phyloP scores from a whole-genome alignment of 2,888 invertebrate species.

The Agapetus fuscipes region DNA sequence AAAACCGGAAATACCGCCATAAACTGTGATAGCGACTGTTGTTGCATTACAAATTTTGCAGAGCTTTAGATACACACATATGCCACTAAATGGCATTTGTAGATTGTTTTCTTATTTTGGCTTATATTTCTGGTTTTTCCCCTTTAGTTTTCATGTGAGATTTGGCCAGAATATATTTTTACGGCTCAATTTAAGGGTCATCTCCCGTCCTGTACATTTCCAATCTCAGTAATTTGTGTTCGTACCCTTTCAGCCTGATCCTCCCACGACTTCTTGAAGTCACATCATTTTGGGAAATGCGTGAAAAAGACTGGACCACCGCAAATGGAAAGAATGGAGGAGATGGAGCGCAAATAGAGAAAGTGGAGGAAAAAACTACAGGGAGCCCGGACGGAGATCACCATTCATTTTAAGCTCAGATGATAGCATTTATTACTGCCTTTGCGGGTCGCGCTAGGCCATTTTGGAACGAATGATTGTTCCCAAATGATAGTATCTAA shows the following conservation, averaged over 20 bases:
- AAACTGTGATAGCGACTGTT: no score
- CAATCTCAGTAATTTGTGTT: conserved; percentile 17
- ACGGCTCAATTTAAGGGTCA: no score
- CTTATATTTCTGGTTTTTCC: no score
- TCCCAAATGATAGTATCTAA: no score
- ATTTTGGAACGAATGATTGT: conserved; percentile 5
- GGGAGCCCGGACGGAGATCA: conserved; percentile 17
- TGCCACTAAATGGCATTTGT: no score
- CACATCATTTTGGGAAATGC: neutral
- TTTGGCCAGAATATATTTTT: no score
- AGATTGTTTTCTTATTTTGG: no score
- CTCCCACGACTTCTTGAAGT: neutral
- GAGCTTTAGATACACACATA: no score
- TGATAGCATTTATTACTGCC: conserved; percentile 18
- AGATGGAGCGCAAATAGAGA: conserved; percentile 6
- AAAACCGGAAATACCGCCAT: no score
- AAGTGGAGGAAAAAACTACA: no score
- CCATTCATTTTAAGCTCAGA: conserved; percentile 19
- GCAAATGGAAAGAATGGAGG: conserved; percentile 1
- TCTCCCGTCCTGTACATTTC: conserved; percentile 4
- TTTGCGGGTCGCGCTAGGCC: conserved; percentile 6
- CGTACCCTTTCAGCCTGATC: conserved; percentile 12
- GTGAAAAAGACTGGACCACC: neutral
- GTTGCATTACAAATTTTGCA: no score
- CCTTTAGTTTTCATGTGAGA: no score